Base-by-base conservation (phyloP, 2,888 invertebrate species). In the Euzophera pinguis region DNA sequence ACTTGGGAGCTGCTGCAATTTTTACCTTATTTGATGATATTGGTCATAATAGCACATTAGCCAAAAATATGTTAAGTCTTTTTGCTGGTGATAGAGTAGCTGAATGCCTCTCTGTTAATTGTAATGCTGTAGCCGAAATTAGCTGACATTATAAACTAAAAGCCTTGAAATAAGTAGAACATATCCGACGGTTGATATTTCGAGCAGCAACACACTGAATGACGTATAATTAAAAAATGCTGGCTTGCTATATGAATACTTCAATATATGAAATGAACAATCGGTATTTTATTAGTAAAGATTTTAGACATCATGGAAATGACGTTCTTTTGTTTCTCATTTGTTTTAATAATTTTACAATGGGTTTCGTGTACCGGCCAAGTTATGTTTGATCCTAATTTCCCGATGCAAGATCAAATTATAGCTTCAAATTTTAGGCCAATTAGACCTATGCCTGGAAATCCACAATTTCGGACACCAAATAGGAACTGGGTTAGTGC, bases 91-190 rank as follows among this genome's bases (percentile, higher is more conserved):
- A 86, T 65, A 80, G 85, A 69, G 82, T 90, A 62, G 87, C 90
- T 29, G 73, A 84, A 73, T 90, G 90, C 73, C 87, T 89, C 86
- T 76, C 85, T 65, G 65, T 89, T 57, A 85, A 87, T 64, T 90
- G 90, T 72, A 81, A 74, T 75, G 81, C 85, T 65, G 89, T 87
- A 62, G 73, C 82, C 63, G 81, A 88, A 71, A 81, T 89, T 69
- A 88, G 87, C 82, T 89, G 85, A 87, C 79, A 71, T 65, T 71
- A 73, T 64, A 58, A 75, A 75, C 68, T 68, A 66, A 27, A 61
- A 64, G 34, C 22, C 37, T 42, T 42, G 42, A 27, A 63, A 60
- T 70, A 78, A 76, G 73, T 75, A 67, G 78, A 71, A 65, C 80
- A 72, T 50, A 52, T 50, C n/a, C 12, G 22, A 22, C 13, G 27